These are phyloP conservation scores for Heliconius nattereri DNA, from an alignment of 1,140 invertebrate species.

Conservation along the genomic window DNA sequence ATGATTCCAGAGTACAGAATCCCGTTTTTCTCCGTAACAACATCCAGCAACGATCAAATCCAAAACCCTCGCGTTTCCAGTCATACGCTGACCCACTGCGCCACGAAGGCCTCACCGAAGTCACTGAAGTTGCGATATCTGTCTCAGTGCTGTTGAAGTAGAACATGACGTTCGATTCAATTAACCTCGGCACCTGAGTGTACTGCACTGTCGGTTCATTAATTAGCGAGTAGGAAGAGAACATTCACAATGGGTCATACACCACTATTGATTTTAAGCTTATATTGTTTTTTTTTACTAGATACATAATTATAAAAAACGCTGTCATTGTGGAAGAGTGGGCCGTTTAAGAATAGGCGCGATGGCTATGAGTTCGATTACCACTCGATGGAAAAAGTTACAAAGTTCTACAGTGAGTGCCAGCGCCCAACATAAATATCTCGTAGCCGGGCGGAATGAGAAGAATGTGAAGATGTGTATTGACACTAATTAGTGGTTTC, in stretches of 20 bases:
- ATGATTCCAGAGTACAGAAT: too few relatives aligned
- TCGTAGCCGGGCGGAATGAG: too few relatives aligned
- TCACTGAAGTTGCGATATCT: neutral
- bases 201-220: constrained; percentile 10
- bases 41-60: neutral
- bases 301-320: neutral
- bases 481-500: too few relatives aligned
- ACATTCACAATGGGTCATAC: neutral
- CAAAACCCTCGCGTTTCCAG: neutral
- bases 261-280: neutral
- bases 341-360: too few relatives aligned
- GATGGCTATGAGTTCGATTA: too few relatives aligned
- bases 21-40: too few relatives aligned
- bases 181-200: neutral
- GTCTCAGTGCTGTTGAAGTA: neutral
- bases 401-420: too few relatives aligned
- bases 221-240: neutral
- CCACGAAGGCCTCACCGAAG: neutral
- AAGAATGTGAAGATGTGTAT: too few relatives aligned
- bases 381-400: too few relatives aligned
- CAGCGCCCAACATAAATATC: too few relatives aligned
- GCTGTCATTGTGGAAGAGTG: too few relatives aligned
- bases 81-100: neutral
- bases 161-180: neutral
- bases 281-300: neutral